Percentiles rank a stretch among this genome's conserved stretches.
Conservation (phyloP, 35 echinoderm and acorn worm species). For the Heliocidaris tuberculata region DNA sequence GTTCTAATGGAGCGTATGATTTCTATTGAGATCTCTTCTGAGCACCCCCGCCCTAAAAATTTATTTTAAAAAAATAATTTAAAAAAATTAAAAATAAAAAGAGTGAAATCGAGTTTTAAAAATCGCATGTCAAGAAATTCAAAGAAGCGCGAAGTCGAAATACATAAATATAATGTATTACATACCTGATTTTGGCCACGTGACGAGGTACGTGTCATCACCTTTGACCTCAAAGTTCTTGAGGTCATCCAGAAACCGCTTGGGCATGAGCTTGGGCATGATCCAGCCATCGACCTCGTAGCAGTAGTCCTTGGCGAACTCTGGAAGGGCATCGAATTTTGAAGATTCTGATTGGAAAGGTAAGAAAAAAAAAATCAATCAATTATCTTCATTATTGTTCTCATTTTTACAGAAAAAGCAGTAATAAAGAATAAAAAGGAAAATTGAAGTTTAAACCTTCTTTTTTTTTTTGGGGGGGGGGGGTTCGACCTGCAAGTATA, state of each 20-base stretch:
- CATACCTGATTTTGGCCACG: constrained; percentile 46
- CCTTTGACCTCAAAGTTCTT: constrained; percentile 21
- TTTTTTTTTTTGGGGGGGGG: too few relatives aligned
- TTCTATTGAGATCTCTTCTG: too few relatives aligned
- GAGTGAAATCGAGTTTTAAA: too few relatives aligned
- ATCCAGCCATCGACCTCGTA: constrained; percentile 36
- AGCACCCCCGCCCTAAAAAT: too few relatives aligned
- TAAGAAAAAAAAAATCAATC: neutral
- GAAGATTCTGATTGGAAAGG: neutral
- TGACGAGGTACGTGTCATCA: constrained; percentile 47
- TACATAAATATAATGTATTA: neutral
- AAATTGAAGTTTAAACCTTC: too few relatives aligned
- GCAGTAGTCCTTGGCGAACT: constrained; percentile 20
- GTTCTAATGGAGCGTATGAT: too few relatives aligned
- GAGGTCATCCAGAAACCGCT: neutral
- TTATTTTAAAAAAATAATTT: too few relatives aligned
- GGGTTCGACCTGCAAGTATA: too few relatives aligned
- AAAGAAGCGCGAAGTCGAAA: too few relatives aligned
- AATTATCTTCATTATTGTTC: neutral
- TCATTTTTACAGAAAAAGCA: neutral
- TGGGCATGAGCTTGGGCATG: constrained; percentile 20
- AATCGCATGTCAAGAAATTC: too few relatives aligned
- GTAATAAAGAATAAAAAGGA: too few relatives aligned
- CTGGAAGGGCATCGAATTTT: neutral
- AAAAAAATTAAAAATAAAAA: too few relatives aligned